Base-by-base conservation (phyloP, 2,888 invertebrate species). In the Himalopsyche kuldschensis region DNA sequence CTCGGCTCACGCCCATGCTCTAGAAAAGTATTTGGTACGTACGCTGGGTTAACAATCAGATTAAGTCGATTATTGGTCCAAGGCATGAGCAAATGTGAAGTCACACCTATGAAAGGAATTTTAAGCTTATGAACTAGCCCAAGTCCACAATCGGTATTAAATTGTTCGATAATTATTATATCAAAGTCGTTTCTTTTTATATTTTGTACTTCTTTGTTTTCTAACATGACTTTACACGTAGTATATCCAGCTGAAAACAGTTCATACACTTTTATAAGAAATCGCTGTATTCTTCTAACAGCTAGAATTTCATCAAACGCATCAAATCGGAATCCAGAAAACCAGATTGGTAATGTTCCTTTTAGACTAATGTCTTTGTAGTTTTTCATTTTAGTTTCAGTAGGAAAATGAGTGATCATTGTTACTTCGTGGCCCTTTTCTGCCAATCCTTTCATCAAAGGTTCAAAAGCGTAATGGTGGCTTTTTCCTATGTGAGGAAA, bases 401-500 rank as follows among this genome's bases (percentile, higher is more conserved):
- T 89, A 0, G 94, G 93, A 86, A 94, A 95, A 88, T 94, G 93
- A 4, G 94, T 94, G 75, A 95, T 91, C 10, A 95, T 93, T 0
- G 95, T 95, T 0, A 96, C 89, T 85, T 94, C 91, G 87, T 96
- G 95, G 0, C 95, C 95, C 78, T 92, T 91, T 46, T 88, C 89
- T 0, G 92, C 93, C 81, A 96, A 88, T 86, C 92, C 94, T 63
- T 90, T 90, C 69, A 95, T 88, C 80, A 94, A 90, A 0, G 93
- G 92, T 87, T 91, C 91, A 87, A 93, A 94, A 20, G 94, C 93
- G 32, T 93, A 90, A 87, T 94, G 95, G 88, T 96, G 96, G 83
- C 95, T 96, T 87, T 93, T 94, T 1, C 94, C 94, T 5, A 92
- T 90, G 87, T 95, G 93, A 0, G 94, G 93, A 87, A 95, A 94